phyloP scores from a whole-genome alignment of 2,797 vertebrate genomes.

The Eulemur coronatus region DNA sequence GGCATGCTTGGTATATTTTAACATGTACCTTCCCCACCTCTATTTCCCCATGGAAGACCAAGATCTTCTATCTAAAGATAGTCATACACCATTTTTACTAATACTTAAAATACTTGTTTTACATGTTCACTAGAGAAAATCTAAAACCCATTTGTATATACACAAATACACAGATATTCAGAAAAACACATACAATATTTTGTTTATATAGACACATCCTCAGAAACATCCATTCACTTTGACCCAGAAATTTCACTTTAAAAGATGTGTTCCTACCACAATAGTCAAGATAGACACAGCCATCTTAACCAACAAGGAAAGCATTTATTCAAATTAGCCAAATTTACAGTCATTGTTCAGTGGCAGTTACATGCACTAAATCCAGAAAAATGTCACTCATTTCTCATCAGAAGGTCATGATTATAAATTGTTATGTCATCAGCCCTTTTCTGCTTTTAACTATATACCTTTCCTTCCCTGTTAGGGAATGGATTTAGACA shows the following conservation, averaged over 20 bases:
- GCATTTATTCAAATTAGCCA: not conserved
- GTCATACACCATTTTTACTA: not conserved
- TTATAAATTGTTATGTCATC: not conserved
- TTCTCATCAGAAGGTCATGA: slow-evolving; percentile 14
- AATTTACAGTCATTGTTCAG: not conserved
- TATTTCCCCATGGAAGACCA: not conserved
- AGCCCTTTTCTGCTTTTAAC: not conserved
- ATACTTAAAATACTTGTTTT: slow-evolving; percentile 6
- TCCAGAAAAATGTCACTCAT: not conserved
- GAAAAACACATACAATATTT: not conserved
- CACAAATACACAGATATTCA: not conserved
- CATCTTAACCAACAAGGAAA: not conserved
- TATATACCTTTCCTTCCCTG: not conserved
- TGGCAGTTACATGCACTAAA: not conserved
- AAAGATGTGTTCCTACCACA: not conserved
- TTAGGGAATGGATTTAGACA: slow-evolving; percentile 16
- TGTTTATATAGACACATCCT: not conserved
- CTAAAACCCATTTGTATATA: not conserved
- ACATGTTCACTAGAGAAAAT: not conserved
- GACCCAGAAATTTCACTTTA: not conserved
- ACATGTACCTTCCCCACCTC: not conserved
- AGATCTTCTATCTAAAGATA: not conserved
- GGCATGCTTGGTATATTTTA: not conserved
- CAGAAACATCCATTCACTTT: not conserved
- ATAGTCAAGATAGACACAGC: not conserved